Evolutionary conservation across 1,140 invertebrate genomes (phyloP), one percentile per base, ranked within the genome.

Genomic region (Antheraea pernyi): DNA sequence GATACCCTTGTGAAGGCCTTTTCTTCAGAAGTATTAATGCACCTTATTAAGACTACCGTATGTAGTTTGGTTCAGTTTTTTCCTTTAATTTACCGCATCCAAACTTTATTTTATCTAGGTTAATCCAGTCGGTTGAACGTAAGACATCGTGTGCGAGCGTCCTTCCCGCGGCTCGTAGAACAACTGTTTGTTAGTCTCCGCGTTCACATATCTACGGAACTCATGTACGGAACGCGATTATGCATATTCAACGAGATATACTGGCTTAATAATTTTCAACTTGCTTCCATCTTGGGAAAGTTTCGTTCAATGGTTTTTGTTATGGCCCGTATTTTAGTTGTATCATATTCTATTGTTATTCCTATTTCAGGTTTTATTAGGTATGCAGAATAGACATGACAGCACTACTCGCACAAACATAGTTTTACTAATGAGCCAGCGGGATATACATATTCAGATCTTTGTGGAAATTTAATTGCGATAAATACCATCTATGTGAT

Each of bases 121-220:
- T 77, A 81, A 84, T 80, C 78, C 83, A 83, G 70, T 84, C 78
- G 78, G 81, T 83, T 84, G 84, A 90, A 90, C 88, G 88, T 90
- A 90, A 90, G 88, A 89, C 85, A 83, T 80, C 81, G 82, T 73
- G 79, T 73, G 65, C 76, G 79, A 75, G 71, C 68, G 78, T 64
- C 82, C 82, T 85, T 83, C 83, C 83, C 80, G 82, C 72, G 74
- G 71, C 81, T 70, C 18, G 76, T 74, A 81, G 83, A 88, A 87
- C 87, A 88, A 89, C 87, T 89, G 87, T 87, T 88, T 86, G 86
- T 87, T 86, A 83, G 78, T 78, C 19, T 22, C n/a, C 13, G 30
- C 59, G n/a, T 22, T 53, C 46, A 16, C 16, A 53, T 53, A 16
- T 53, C 10, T 53, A 53, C 46, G 46, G 46, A 53, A 53, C 46